Percentiles rank a stretch among this genome's conserved stretches.
Evolutionary conservation across 1,140 invertebrate species (phyloP).

Genomic region (Drosophila ironensis): DNA sequence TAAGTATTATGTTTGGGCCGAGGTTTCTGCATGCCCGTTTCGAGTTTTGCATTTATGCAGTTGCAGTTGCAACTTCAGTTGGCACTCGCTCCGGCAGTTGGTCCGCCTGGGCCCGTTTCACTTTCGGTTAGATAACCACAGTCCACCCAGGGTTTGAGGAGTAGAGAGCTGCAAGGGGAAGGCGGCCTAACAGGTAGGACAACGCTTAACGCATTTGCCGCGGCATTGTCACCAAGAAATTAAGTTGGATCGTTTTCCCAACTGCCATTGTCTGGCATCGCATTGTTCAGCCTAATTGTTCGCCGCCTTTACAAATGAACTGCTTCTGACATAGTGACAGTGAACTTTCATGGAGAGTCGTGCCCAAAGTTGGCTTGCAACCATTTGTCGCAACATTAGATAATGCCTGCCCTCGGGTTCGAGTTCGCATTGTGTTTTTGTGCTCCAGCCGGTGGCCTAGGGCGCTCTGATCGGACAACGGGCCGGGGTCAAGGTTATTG

Average conservation of each 20-base stretch:
- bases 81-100: constrained; percentile 23
- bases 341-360: constrained; percentile 50
- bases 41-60: constrained; percentile 47
- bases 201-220: constrained; percentile 17
- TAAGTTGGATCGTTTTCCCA: constrained; percentile 15
- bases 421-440: constrained; percentile 1
- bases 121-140: constrained; percentile 70
- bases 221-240: constrained; percentile 39
- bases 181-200: no score
- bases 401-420: constrained; percentile 47
- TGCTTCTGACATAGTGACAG: constrained; percentile 60
- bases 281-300: constrained; percentile 21
- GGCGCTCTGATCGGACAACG: constrained; percentile 3
- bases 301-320: constrained; percentile 16
- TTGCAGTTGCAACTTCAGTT: constrained; percentile 42
- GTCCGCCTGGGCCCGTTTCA: constrained; percentile 55
- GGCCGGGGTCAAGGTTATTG: constrained; percentile 53
- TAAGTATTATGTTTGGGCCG: constrained; percentile 56
- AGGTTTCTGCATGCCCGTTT: constrained; percentile 55
- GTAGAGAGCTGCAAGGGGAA: not conserved
- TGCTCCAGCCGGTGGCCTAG: constrained; percentile 9
- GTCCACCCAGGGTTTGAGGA: no score
- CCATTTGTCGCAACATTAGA: constrained; percentile 52
- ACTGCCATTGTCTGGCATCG: constrained; percentile 17
- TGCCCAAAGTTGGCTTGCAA: constrained; percentile 13